A percentile compares a stretch with the other conserved stretches of the same genome.
These are phyloP conservation scores for Crotalus horridus DNA, from an alignment of 2,113 vertebrate species.

Conservation along the genomic window DNA sequence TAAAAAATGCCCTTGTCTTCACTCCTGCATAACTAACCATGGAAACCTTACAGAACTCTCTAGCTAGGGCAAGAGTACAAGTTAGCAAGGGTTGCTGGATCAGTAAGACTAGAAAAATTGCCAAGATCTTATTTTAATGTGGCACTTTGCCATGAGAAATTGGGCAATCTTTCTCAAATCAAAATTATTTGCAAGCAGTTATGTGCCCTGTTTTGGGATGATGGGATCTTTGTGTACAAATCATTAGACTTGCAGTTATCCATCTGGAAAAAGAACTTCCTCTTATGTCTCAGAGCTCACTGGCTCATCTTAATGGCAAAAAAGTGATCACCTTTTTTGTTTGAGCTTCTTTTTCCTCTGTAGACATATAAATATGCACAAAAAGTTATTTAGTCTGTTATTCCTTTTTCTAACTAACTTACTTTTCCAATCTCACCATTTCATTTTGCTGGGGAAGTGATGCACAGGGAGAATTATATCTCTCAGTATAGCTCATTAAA, in stretches of 20 bases:
- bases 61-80: not conserved
- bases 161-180: not conserved
- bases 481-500: constrained; percentile 54
- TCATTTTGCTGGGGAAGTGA: constrained; percentile 42
- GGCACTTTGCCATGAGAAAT: not conserved
- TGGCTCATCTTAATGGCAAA: not conserved
- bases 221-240: not conserved
- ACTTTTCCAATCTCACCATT: constrained; percentile 20
- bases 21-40: not conserved
- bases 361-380: not conserved
- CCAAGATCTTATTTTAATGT: not conserved
- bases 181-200: not conserved
- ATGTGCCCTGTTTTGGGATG: not conserved
- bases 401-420: constrained; percentile 1
- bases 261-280: not conserved
- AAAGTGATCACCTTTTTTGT: not conserved
- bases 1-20: not conserved
- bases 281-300: not conserved
- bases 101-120: not conserved
- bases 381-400: not conserved
- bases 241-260: not conserved
- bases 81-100: not conserved
- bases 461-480: constrained; percentile 46
- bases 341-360: not conserved
- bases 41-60: not conserved